Conservation (phyloP, 2,888 invertebrate species). For the Mesochorus sp. region DNA sequence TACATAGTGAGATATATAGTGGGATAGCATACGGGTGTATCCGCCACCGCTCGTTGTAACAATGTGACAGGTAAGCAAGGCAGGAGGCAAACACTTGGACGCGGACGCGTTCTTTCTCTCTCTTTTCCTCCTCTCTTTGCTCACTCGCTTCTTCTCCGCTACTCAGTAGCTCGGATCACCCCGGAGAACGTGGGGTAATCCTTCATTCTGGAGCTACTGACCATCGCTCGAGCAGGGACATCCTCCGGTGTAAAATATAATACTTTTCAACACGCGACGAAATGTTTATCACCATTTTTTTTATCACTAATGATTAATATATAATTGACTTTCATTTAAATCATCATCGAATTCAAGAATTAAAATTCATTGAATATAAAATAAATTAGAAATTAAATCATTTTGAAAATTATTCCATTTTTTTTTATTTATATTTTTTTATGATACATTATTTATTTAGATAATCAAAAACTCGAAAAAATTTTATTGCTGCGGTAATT, state of each 20-base stretch:
- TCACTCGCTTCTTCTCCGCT: conserved; percentile 28
- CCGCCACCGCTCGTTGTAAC: conserved; percentile 47
- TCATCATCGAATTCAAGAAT: too few relatives aligned
- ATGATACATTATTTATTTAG: too few relatives aligned
- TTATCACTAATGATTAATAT: too few relatives aligned
- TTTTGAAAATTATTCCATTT: too few relatives aligned
- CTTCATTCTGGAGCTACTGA: conserved; percentile 31
- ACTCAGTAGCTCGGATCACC: conserved; percentile 67
- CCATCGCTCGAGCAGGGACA: not conserved
- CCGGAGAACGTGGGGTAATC: conserved; percentile 61
- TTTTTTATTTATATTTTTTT: too few relatives aligned
- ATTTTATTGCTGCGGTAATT: too few relatives aligned
- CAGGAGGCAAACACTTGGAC: conserved; percentile 41
- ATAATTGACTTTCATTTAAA: too few relatives aligned
- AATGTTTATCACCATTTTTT: too few relatives aligned
- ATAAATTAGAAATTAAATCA: too few relatives aligned
- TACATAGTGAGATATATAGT: not conserved
- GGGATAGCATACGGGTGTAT: conserved; percentile 30
- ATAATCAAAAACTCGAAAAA: too few relatives aligned
- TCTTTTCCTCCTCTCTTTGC: not conserved
- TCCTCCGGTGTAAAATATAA: conserved; percentile 7
- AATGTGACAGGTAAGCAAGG: conserved; percentile 56
- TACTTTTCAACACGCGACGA: conserved; percentile 3
- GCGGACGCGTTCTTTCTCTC: conserved; percentile 24
- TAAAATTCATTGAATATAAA: too few relatives aligned